Evolutionary conservation across 2,113 vertebrate species (phyloP).

Genomic region (Eupsittula cactorum): DNA sequence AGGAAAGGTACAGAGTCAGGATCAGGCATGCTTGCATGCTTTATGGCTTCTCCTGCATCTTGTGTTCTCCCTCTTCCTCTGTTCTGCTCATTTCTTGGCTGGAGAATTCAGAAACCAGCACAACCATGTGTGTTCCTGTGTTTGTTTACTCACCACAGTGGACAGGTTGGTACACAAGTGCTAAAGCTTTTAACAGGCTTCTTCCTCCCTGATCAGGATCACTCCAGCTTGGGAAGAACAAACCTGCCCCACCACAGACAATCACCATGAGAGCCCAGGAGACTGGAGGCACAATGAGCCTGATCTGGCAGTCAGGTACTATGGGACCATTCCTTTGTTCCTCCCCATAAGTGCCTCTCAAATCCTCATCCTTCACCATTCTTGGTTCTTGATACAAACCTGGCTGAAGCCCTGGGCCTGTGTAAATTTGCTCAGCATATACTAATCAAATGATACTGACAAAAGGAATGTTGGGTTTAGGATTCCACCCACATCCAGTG

Average conservation of each 20-base stretch:
- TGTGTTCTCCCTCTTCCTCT: background rate
- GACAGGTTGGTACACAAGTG: background rate
- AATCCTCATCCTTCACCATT: background rate
- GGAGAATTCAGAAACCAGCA: background rate
- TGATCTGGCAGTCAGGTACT: background rate
- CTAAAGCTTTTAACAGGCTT: background rate
- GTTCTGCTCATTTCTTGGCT: background rate
- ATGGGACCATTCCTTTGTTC: background rate
- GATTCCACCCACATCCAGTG: background rate
- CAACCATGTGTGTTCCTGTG: background rate
- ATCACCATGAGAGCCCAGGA: background rate
- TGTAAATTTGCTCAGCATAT: background rate
- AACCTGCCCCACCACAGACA: background rate
- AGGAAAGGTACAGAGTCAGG: background rate
- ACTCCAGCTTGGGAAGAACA: background rate
- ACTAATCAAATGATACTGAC: too few species aligned
- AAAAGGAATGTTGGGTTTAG: background rate
- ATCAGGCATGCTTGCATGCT: fast-evolving
- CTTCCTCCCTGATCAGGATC: background rate
- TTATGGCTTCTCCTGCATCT: background rate
- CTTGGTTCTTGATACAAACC: background rate
- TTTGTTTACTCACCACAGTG: fast-evolving
- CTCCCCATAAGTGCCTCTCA: background rate
- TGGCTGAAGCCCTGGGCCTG: background rate
- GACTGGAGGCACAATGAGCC: background rate